A percentile compares a stretch with the other conserved stretches of the same genome.
Conservation (phyloP, 1,140 invertebrate species). For the Hestina assimilis region DNA sequence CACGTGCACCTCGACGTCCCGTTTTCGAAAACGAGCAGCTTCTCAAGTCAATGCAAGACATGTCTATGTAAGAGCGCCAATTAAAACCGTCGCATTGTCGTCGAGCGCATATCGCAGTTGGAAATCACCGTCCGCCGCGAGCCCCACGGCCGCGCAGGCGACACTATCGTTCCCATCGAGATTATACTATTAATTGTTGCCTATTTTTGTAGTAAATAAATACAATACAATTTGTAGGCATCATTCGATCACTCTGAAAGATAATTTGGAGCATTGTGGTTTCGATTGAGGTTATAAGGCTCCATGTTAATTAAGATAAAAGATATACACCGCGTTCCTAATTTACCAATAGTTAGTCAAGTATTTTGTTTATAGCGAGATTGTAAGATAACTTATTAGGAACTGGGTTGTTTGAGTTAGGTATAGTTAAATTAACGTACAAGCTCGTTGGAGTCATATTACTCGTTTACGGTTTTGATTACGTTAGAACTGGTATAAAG, state of each 20-base stretch:
- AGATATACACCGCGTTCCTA: slow-evolving; percentile 25
- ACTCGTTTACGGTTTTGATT: slow-evolving; percentile 24
- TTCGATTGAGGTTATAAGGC: slow-evolving; percentile 46
- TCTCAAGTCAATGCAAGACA: slow-evolving; percentile 34
- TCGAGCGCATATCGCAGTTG: slow-evolving; percentile 41
- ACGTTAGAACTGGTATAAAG: slow-evolving; percentile 1
- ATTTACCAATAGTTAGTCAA: slow-evolving; percentile 26
- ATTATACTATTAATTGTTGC: slow-evolving; percentile 49
- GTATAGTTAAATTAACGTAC: slow-evolving; percentile 25
- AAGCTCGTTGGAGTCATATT: slow-evolving; percentile 25
- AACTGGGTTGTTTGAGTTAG: slow-evolving; percentile 19
- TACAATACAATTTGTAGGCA: slow-evolving; percentile 60
- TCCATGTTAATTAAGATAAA: slow-evolving; percentile 35
- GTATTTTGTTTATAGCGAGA: slow-evolving; percentile 33
- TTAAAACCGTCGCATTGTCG: slow-evolving; percentile 62
- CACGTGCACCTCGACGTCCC: slow-evolving; percentile 32
- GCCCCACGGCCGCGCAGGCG: slow-evolving; percentile 19
- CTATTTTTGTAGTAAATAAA: slow-evolving; percentile 60
- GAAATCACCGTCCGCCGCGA: slow-evolving; percentile 38
- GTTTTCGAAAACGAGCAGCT: slow-evolving; percentile 42
- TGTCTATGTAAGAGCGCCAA: slow-evolving; percentile 56
- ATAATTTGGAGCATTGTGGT: slow-evolving; percentile 50
- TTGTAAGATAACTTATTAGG: slow-evolving; percentile 29
- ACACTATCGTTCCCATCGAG: slow-evolving; percentile 32
- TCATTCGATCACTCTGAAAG: slow-evolving; percentile 45